These are phyloP conservation scores for Gobio gobio DNA, from an alignment of 2,113 vertebrate species.

Conservation along the genomic window DNA sequence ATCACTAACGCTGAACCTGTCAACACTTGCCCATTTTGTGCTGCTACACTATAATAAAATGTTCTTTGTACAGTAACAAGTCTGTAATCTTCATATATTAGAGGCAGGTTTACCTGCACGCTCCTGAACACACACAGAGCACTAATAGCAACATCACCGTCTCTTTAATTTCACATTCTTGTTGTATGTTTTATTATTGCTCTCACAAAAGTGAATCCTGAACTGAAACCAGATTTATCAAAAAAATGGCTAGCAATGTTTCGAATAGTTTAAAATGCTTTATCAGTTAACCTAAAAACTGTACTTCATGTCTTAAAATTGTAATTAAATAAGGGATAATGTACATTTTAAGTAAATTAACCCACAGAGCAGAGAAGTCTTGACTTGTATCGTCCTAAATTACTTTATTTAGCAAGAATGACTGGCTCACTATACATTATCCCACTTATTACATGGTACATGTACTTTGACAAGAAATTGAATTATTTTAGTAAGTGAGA, in stretches of 20 bases:
- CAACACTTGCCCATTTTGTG: conserved; percentile 59
- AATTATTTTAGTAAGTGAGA: neutral
- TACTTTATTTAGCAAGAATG: neutral
- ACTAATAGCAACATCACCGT: conserved; percentile 20
- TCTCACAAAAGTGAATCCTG: neutral
- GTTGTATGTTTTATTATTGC: neutral
- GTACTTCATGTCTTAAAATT: neutral
- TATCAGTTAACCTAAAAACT: neutral
- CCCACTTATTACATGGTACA: neutral
- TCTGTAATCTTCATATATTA: conserved; percentile 59
- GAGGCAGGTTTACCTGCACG: conserved; percentile 49
- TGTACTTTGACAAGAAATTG: neutral
- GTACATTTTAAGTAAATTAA: neutral
- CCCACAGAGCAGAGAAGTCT: no score
- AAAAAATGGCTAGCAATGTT: neutral
- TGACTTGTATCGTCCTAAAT: no score
- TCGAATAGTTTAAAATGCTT: neutral
- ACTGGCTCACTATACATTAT: neutral
- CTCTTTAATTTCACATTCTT: conserved; percentile 13
- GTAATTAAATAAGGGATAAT: neutral
- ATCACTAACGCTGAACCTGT: conserved; percentile 48
- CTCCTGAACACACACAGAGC: conserved; percentile 37
- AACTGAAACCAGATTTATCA: neutral
- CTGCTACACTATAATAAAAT: conserved; percentile 52
- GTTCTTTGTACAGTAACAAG: conserved; percentile 51